phyloP scores from a whole-genome alignment of 2,797 vertebrate species.

The Enteromius fasciolatus region DNA sequence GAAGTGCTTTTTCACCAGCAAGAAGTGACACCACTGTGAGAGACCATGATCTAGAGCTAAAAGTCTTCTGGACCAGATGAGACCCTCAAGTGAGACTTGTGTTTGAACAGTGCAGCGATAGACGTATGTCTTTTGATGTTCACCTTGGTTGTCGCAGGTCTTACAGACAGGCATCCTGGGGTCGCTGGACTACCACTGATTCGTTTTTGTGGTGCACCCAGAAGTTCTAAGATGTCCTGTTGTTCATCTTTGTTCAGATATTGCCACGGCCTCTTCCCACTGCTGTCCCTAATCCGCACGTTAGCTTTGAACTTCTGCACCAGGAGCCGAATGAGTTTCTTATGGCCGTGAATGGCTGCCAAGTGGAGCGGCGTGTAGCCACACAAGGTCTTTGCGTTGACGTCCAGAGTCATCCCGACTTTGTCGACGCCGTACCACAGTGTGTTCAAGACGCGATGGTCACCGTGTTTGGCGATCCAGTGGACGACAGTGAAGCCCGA shows the following conservation, averaged over 20 bases:
- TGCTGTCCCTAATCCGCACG: conserved; percentile 81
- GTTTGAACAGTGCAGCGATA: conserved; percentile 76
- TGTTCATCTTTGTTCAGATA: conserved; percentile 77
- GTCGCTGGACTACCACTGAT: background rate
- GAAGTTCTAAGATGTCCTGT: conserved; percentile 81
- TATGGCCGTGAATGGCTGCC: conserved; percentile 88
- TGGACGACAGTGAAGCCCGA: conserved; percentile 91
- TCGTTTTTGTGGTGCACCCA: conserved; percentile 77
- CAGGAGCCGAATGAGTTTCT: conserved; percentile 83
- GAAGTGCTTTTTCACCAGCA: conserved; percentile 1
- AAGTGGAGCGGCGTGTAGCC: conserved; percentile 92
- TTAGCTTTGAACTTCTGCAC: conserved; percentile 83
- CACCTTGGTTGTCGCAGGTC: background rate
- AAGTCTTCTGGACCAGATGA: conserved; percentile 50
- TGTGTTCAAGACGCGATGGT: conserved; percentile 84
- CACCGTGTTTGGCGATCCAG: conserved; percentile 94
- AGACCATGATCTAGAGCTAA: background rate
- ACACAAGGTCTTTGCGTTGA: conserved; percentile 79
- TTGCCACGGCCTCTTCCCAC: conserved; percentile 89
- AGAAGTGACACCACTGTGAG: conserved; percentile 3
- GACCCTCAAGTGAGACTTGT: conserved; percentile 66
- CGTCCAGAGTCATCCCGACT: conserved; percentile 77
- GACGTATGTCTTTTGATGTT: conserved; percentile 75
- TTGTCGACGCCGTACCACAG: conserved; percentile 79
- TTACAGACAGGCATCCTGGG: conserved; percentile 41